phyloP scores from a whole-genome alignment of 2,113 vertebrate species.

The Crypturellus undulatus region DNA sequence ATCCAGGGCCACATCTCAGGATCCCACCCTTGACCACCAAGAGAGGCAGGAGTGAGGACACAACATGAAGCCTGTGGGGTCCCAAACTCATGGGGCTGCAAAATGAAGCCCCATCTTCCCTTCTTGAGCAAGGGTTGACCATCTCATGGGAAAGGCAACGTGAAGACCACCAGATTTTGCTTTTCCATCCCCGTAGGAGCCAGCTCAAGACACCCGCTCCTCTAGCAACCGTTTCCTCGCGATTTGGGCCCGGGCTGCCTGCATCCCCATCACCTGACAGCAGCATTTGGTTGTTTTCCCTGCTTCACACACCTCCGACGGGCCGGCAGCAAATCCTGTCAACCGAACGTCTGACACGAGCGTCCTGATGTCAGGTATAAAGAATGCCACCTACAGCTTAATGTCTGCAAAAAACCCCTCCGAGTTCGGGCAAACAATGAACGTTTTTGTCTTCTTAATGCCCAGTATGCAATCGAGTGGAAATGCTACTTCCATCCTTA shows the following conservation, averaged over 20 bases:
- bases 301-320: conserved; percentile 68
- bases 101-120: not conserved
- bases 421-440: conserved; percentile 78
- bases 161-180: conserved; percentile 50
- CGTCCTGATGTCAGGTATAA: conserved; percentile 81
- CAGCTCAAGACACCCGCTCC: conserved; percentile 35
- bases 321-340: conserved; percentile 76
- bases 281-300: conserved; percentile 58
- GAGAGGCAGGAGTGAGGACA: not conserved
- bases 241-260: not conserved
- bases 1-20: not conserved
- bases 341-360: conserved; percentile 72
- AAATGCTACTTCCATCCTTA: conserved; percentile 86
- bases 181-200: conserved; percentile 59
- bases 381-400: conserved; percentile 85
- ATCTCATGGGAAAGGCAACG: conserved; percentile 31
- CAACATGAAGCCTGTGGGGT: not conserved
- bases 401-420: conserved; percentile 63
- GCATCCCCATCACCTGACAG: conserved; percentile 54
- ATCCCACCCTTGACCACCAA: not conserved
- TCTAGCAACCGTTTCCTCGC: not conserved
- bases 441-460: conserved; percentile 82
- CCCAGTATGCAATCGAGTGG: conserved; percentile 83
- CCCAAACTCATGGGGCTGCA: not conserved
- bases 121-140: not conserved